Conservation (phyloP, 2,888 invertebrate species). For the Amorpha juglandis region DNA sequence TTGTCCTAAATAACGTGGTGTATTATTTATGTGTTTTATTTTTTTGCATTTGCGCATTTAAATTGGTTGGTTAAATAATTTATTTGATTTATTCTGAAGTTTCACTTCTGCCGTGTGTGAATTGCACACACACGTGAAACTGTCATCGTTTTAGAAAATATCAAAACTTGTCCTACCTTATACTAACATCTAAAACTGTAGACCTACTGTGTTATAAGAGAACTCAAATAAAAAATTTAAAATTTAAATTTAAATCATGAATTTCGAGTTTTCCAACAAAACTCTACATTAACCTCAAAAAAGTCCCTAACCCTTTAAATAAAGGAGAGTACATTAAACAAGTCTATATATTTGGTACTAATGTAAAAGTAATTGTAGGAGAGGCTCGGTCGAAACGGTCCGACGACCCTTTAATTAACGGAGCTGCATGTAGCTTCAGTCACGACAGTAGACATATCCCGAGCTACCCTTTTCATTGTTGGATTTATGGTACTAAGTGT, state of each 20-base stretch:
- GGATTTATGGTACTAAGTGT: slow-evolving; percentile 43
- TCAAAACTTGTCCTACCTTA: too few species aligned
- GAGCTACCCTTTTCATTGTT: slow-evolving; percentile 66
- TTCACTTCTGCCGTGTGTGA: too few species aligned
- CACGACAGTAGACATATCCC: slow-evolving; percentile 55
- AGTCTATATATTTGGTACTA: slow-evolving; percentile 60
- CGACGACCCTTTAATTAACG: slow-evolving; percentile 71
- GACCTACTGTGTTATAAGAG: neutral
- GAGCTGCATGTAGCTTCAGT: slow-evolving; percentile 40
- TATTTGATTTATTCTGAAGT: too few species aligned
- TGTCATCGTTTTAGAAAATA: too few species aligned
- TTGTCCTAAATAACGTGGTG: too few species aligned
- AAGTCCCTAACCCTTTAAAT: neutral
- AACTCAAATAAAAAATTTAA: neutral
- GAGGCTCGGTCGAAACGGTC: slow-evolving; percentile 57
- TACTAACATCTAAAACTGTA: too few species aligned
- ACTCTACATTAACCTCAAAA: neutral
- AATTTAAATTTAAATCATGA: neutral
- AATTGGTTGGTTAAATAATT: too few species aligned
- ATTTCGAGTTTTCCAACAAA: neutral
- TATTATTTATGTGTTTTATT: too few species aligned
- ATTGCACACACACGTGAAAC: too few species aligned
- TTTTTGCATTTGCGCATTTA: too few species aligned
- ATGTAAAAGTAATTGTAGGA: slow-evolving; percentile 68
- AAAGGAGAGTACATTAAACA: slow-evolving; percentile 47